These are phyloP conservation scores for Heliothis virescens DNA, from an alignment of 1,140 invertebrate species.

Conservation along the genomic window DNA sequence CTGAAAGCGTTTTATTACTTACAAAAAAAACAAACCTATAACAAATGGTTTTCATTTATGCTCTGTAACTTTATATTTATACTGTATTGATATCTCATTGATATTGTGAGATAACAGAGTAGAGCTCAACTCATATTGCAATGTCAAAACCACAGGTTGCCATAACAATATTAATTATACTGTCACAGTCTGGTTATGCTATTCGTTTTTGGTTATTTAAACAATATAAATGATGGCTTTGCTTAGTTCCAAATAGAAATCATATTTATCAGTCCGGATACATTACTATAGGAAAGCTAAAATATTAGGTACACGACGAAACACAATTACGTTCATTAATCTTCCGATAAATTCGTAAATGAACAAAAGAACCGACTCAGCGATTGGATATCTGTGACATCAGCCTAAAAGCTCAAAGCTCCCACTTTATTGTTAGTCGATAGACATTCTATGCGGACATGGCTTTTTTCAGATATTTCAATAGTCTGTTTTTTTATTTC, in stretches of 20 bases:
- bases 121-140: neutral
- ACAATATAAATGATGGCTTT: neutral
- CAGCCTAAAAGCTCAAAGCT: constrained; percentile 40
- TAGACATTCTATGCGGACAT: constrained; percentile 32
- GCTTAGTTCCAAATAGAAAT: neutral
- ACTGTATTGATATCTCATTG: neutral
- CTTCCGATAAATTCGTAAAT: constrained; percentile 42
- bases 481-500: neutral
- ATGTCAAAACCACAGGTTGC: neutral
- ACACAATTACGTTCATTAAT: constrained; percentile 44
- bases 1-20: no score
- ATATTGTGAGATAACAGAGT: neutral
- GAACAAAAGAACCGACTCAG: constrained; percentile 44
- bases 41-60: no score
- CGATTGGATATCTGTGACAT: constrained; percentile 44
- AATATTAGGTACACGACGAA: constrained; percentile 8
- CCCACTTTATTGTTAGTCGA: constrained; percentile 42
- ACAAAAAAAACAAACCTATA: no score
- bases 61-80: neutral
- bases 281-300: constrained; percentile 5
- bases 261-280: neutral
- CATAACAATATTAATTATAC: neutral
- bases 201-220: no score
- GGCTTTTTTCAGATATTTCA: constrained; percentile 26
- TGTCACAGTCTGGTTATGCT: neutral